Evolutionary conservation across 2,797 vertebrate species (phyloP), one percentile per base, ranked within the genome.

Genomic region (Anguilla anguilla): DNA sequence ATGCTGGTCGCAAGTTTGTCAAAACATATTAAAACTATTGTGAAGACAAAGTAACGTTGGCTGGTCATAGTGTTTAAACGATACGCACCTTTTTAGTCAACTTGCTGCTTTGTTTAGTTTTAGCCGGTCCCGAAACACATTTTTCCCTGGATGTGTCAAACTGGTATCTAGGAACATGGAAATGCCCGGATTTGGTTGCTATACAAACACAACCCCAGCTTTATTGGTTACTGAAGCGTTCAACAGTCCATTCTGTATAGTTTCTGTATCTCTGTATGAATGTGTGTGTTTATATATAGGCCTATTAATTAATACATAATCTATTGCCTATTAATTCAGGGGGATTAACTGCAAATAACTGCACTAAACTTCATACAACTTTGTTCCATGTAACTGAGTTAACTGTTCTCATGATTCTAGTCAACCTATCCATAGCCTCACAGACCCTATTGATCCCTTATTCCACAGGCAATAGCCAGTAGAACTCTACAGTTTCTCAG

Each of bases 181-280:
- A 64, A 84, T 67, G n/a, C 87, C 87, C 79, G 81, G 77, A 84
- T 88, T 55, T 67, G 25, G 87, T 89, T 85, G 83, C 89, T 81
- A 90, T 90, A 69, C 89, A 89, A 91, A 90, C 86, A 88, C 87
- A 87, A 46, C 28, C 43, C 86, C 87, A 87, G 53, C 88, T 89
- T 89, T 89, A 89, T 87, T 84, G 43, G 4, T n/a, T 46, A 46
- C 17, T 31, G 10, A 49, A n/a, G 19, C 31, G 7, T 43, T 51
- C n/a, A 5, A 43, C 79, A 46, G 64, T 79, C 59, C 6, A n/a
- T 69, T 2, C n/a, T n/a, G 13, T 69, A 28, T 28, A n/a, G 3
- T 10, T 25, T 61, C 19, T 61, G 59, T 61, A 61, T 61, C 59
- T 61, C 59, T 61, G 22, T 61, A 61, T 46, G 43, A 5, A 46